Conservation (phyloP, 2,113 vertebrate species). For the Triplophysa siluroides region DNA sequence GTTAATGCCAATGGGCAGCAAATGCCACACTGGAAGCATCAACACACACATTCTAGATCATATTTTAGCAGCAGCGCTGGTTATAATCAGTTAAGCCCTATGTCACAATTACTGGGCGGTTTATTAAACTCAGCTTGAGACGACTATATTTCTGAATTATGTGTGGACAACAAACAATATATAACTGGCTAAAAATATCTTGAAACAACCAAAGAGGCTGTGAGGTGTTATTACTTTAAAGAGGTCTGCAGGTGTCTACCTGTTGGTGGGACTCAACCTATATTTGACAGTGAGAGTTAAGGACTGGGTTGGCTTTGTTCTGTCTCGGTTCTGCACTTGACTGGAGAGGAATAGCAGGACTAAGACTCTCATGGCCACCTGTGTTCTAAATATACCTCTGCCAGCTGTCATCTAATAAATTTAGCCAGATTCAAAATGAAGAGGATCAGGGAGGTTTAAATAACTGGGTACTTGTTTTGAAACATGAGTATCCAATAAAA, state of each 20-base stretch:
- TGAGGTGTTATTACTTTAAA: background rate
- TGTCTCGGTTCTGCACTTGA: slow-evolving; percentile 39
- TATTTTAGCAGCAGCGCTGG: background rate
- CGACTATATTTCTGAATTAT: no score
- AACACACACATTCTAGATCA: slow-evolving; percentile 28
- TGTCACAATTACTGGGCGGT: background rate
- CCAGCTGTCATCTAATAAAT: slow-evolving; percentile 61
- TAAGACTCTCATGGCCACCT: slow-evolving; percentile 56
- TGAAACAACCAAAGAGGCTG: background rate
- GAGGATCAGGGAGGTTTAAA: slow-evolving; percentile 38
- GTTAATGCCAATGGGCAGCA: slow-evolving; percentile 32
- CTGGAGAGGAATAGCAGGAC: slow-evolving; percentile 45
- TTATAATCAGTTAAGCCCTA: background rate
- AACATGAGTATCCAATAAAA: slow-evolving; percentile 42
- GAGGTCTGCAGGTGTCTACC: slow-evolving; percentile 21
- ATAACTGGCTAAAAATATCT: no score
- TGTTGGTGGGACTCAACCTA: slow-evolving; percentile 9
- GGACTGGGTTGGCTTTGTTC: slow-evolving; percentile 38
- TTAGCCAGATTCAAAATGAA: slow-evolving; percentile 51
- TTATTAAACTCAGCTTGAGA: background rate
- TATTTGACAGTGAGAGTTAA: slow-evolving; percentile 32
- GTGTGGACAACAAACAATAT: no score
- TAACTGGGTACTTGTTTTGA: slow-evolving; percentile 52
- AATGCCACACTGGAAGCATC: slow-evolving; percentile 8
- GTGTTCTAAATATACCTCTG: slow-evolving; percentile 59